phyloP scores from a whole-genome alignment of 2,888 invertebrate genomes.

The Hypomecis atomaria region DNA sequence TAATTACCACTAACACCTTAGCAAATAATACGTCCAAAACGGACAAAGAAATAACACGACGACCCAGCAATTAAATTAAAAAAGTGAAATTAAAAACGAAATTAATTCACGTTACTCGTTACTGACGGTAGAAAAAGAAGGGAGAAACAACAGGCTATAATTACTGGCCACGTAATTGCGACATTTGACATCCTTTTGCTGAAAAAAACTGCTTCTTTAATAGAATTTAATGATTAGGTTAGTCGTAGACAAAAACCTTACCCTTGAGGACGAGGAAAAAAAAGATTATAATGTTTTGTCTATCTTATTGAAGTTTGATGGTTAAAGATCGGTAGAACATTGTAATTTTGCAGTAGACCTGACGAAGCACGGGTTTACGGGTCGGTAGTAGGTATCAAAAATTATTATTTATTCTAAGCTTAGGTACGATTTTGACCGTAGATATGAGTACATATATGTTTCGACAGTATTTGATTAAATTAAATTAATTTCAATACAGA shows the following conservation, averaged over 20 bases:
- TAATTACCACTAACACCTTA: constrained; percentile 8
- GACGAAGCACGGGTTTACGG: too few species aligned
- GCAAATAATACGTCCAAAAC: background rate
- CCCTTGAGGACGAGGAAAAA: background rate
- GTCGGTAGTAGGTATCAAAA: too few species aligned
- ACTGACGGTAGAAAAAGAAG: constrained; percentile 57
- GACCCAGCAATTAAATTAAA: constrained; percentile 54
- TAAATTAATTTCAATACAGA: too few species aligned
- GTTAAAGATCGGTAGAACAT: background rate
- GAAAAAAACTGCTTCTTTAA: constrained; percentile 62
- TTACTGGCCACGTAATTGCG: constrained; percentile 70
- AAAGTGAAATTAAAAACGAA: constrained; percentile 60
- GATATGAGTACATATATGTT: too few species aligned
- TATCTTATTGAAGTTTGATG: background rate
- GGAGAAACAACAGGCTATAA: constrained; percentile 72
- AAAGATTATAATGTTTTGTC: constrained; percentile 4
- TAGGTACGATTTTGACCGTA: too few species aligned
- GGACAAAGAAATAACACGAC: constrained; percentile 22
- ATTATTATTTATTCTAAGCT: too few species aligned
- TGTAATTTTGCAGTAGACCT: too few species aligned
- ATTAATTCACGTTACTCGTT: constrained; percentile 68
- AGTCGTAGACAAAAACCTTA: constrained; percentile 27
- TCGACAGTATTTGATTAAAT: too few species aligned
- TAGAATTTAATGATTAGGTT: constrained; percentile 74
- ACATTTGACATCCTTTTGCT: constrained; percentile 73